Percentiles rank a stretch among this genome's conserved stretches.
These are phyloP conservation scores for Brachyistius frenatus DNA, from an alignment of 2,113 vertebrate genomes.

Conservation along the genomic window DNA sequence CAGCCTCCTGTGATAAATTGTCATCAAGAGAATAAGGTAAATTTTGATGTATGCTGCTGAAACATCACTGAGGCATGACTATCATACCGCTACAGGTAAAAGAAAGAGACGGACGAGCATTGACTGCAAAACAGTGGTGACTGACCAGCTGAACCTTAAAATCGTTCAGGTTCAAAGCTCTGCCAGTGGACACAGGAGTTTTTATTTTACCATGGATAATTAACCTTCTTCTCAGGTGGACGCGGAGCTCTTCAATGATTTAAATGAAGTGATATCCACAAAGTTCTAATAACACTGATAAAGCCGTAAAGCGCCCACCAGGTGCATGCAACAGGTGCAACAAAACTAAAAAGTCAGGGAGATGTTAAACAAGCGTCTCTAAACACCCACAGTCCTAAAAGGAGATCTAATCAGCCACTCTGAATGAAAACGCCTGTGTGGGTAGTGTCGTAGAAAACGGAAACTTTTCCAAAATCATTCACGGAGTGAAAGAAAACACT, in stretches of 20 bases:
- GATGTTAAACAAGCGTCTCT: slow-evolving; percentile 15
- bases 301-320: slow-evolving; percentile 10
- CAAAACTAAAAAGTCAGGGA: neutral
- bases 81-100: neutral
- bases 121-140: neutral
- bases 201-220: slow-evolving; percentile 15
- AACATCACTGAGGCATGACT: neutral
- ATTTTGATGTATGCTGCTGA: slow-evolving; percentile 1
- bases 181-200: slow-evolving; percentile 12
- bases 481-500: neutral
- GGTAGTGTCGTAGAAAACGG: slow-evolving; percentile 4
- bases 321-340: slow-evolving; percentile 27
- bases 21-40: slow-evolving; percentile 1
- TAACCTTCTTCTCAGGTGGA: slow-evolving; percentile 14
- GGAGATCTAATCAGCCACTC: slow-evolving; percentile 16
- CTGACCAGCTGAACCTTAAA: neutral
- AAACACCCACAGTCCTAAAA: slow-evolving; percentile 16
- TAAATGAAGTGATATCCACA: slow-evolving; percentile 6
- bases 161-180: slow-evolving; percentile 1
- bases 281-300: slow-evolving; percentile 20
- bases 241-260: neutral
- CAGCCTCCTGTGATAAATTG: slow-evolving; percentile 7
- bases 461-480: slow-evolving; percentile 16
- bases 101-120: neutral
- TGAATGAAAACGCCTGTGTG: slow-evolving; percentile 16